These are phyloP conservation scores for Xiphorhynchus elegans DNA, from an alignment of 2,113 vertebrate genomes.

Conservation along the genomic window DNA sequence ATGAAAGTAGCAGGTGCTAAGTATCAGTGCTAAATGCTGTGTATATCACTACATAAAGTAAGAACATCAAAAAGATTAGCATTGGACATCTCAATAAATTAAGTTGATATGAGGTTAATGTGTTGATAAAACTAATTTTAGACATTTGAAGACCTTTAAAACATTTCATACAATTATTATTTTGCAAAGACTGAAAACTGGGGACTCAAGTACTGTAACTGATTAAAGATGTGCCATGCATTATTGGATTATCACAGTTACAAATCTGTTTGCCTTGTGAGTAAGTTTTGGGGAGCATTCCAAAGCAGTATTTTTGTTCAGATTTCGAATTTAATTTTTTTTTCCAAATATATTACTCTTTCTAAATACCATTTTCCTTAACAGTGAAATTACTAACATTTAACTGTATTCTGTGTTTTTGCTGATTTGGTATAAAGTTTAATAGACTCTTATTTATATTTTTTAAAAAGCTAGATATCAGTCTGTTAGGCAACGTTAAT, in stretches of 20 bases:
- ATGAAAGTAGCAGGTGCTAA: constrained; percentile 85
- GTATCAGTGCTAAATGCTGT: constrained; percentile 86
- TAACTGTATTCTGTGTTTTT: constrained; percentile 75
- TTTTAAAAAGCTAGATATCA: constrained; percentile 80
- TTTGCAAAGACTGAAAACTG: constrained; percentile 82
- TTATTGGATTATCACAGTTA: constrained; percentile 81
- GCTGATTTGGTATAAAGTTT: constrained; percentile 76
- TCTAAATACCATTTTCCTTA: constrained; percentile 79
- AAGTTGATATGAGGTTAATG: constrained; percentile 84
- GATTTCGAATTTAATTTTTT: constrained; percentile 68
- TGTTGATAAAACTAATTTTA: constrained; percentile 86
- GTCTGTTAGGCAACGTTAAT: constrained; percentile 80
- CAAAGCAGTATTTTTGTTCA: constrained; percentile 81
- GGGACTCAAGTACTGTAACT: constrained; percentile 82
- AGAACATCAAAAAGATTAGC: constrained; percentile 81
- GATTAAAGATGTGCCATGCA: constrained; percentile 82
- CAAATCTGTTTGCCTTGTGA: constrained; percentile 77
- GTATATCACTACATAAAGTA: constrained; percentile 84
- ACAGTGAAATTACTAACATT: constrained; percentile 75
- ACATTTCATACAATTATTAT: constrained; percentile 84
- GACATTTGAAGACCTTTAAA: constrained; percentile 83
- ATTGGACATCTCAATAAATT: constrained; percentile 86
- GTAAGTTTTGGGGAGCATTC: constrained; percentile 79
- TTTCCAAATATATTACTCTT: constrained; percentile 68
- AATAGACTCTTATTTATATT: constrained; percentile 76